These are phyloP conservation scores for Orgyia antiqua DNA, from an alignment of 2,888 invertebrate genomes.

Conservation along the genomic window DNA sequence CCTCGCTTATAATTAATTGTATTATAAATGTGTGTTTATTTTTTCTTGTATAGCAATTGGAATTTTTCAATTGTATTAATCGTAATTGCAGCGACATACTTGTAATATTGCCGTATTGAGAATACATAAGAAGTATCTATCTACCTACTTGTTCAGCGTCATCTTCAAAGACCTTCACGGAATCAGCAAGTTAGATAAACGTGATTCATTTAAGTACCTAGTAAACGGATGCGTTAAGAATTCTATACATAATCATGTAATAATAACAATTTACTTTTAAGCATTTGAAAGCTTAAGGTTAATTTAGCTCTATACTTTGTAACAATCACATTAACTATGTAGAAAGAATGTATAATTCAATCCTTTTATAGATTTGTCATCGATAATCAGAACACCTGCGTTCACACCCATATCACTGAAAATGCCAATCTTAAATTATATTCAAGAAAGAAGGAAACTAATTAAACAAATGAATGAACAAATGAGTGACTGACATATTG, in stretches of 20 bases:
- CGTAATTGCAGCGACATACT: constrained; percentile 28
- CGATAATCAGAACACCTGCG: too few species aligned
- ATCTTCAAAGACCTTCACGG: constrained; percentile 41
- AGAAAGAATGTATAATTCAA: too few species aligned
- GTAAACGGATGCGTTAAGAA: constrained; percentile 19
- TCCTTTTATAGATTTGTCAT: too few species aligned
- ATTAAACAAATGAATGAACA: too few species aligned
- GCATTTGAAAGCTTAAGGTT: constrained; percentile 7
- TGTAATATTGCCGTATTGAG: constrained; percentile 18
- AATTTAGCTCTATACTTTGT: constrained; percentile 12
- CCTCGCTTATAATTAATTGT: constrained; percentile 33
- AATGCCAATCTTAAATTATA: too few species aligned
- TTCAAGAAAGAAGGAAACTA: too few species aligned
- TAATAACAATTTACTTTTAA: constrained; percentile 4
- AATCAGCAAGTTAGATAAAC: constrained; percentile 27
- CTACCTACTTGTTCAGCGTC: too few species aligned
- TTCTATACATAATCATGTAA: constrained; percentile 8
- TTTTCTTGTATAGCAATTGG: constrained; percentile 26
- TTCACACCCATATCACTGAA: too few species aligned
- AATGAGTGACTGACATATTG: too few species aligned
- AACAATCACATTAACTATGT: too few species aligned
- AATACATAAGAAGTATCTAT: constrained; percentile 17
- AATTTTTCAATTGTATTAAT: constrained; percentile 26
- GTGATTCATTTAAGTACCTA: constrained; percentile 19
- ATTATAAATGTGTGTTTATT: constrained; percentile 34